Base-by-base conservation (phyloP, 1,140 invertebrate species). In the Cyclina sinensis region DNA sequence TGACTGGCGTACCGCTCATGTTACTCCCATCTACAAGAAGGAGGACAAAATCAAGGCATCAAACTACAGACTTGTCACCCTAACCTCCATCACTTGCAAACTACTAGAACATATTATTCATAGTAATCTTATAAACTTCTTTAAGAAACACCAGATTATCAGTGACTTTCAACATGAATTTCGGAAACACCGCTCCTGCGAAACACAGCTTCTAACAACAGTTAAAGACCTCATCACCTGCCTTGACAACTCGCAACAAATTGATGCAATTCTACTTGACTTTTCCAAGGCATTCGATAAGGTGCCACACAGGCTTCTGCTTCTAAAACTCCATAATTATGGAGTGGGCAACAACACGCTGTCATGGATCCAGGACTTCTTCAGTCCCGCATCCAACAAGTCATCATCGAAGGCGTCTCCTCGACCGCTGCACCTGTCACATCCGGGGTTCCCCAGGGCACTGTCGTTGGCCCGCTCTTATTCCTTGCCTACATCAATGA, bases 211-310 rank as follows among this genome's bases (percentile, higher is more conserved):
- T 27, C 48, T 86, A 46, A 32, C n/a, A 18, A 76, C 68, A 0
- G 30, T 86, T 30, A 30, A 76, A 11, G n/a, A 86, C 16, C 65
- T 86, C 27, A 27, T 9, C 0, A 37, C 9, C 24, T 27, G 14
- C 30, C 46, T 76, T 11, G 51, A 43, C 74, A 21, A 59, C 16
- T 27, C 51, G 2, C 12, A 86, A 30, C 73, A 86, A n/a, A 51
- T 89, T 11, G 39, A 89, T 39, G 80, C 65, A 12, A 68, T 90
- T 18, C 57, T 86, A 5, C 37, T 90, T 37, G 87, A 91, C 43
- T 90, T 84, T 51, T n/a, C 35, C 0, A 90, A 92, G 46, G 90
- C 84, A 9, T 92, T 92, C 51, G 84, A 90, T 32, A 68, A 37
- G 37, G 89, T 91, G 11, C 70, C 90, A 12, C 89, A 90, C 80